These are phyloP conservation scores for Ferdinandea cuprea DNA, from an alignment of 2,888 invertebrate species.

Conservation along the genomic window DNA sequence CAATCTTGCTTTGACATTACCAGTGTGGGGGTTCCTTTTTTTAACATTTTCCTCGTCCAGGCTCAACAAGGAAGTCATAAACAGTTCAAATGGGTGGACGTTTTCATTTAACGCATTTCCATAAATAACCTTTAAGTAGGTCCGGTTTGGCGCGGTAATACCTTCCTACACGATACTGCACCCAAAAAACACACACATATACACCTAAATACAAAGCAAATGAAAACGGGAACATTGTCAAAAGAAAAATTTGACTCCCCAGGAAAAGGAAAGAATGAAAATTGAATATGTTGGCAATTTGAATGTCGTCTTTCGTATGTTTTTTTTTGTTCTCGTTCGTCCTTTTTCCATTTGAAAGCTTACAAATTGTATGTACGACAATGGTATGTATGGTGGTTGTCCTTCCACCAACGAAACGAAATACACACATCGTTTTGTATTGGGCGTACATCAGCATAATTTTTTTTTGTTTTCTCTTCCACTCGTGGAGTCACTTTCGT, in stretches of 20 bases:
- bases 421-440: conserved; percentile 33
- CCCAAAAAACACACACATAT: neutral
- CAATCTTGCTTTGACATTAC: no score
- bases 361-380: conserved; percentile 9
- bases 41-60: conserved; percentile 11
- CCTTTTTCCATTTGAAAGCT: conserved; percentile 30
- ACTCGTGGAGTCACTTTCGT: conserved; percentile 15
- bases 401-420: neutral
- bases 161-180: conserved; percentile 29
- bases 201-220: conserved; percentile 4
- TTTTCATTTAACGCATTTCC: conserved; percentile 53
- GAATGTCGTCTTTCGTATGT: conserved; percentile 52
- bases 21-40: neutral
- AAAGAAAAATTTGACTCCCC: conserved; percentile 2
- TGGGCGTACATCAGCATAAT: conserved; percentile 48
- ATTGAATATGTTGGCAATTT: conserved; percentile 65
- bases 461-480: conserved; percentile 16
- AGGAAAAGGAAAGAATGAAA: conserved; percentile 35
- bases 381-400: no score
- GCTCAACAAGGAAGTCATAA: conserved; percentile 52
- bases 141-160: conserved; percentile 39
- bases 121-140: conserved; percentile 61
- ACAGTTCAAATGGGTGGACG: conserved; percentile 65
- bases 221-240: conserved; percentile 10
- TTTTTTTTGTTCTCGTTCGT: neutral